Conservation (phyloP, 2,797 vertebrate species). For the Brotula barbata region DNA sequence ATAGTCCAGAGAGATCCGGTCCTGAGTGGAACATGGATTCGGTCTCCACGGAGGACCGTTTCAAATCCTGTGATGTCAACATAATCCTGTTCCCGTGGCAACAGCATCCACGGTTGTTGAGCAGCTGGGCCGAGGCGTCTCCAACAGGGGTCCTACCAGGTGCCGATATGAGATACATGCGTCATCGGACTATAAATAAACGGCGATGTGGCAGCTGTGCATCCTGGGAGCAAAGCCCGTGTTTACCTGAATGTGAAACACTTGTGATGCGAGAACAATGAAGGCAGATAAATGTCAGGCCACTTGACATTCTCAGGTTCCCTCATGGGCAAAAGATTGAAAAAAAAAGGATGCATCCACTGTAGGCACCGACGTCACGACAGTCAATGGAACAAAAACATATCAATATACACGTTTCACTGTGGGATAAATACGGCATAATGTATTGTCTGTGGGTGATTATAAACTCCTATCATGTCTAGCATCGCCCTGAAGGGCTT, state of each 20-base stretch:
- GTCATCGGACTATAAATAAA: constrained; percentile 79
- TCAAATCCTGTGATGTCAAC: constrained; percentile 65
- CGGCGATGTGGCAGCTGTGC: constrained; percentile 57
- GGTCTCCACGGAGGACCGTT: constrained; percentile 50
- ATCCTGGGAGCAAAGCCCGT: constrained; percentile 55
- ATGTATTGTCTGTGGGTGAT: too few species aligned
- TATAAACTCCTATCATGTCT: too few species aligned
- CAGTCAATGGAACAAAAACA: constrained; percentile 24
- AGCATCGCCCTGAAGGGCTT: too few species aligned
- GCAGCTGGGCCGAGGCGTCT: constrained; percentile 61
- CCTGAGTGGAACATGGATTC: constrained; percentile 10
- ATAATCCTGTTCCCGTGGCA: constrained; percentile 66
- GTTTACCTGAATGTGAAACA: constrained; percentile 63
- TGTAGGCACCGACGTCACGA: neutral
- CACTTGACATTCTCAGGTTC: constrained; percentile 68
- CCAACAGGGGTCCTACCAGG: constrained; percentile 59
- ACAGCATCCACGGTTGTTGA: constrained; percentile 66
- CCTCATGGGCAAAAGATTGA: constrained; percentile 20
- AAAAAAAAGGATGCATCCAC: neutral
- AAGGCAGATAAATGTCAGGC: constrained; percentile 54
- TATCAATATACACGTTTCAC: neutral
- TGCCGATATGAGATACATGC: constrained; percentile 64
- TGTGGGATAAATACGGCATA: neutral
- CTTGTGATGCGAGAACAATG: constrained; percentile 46
- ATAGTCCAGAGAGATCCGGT: too few species aligned